These are phyloP conservation scores for Listronotus oregonensis DNA, from an alignment of 1,140 invertebrate species.

Conservation along the genomic window DNA sequence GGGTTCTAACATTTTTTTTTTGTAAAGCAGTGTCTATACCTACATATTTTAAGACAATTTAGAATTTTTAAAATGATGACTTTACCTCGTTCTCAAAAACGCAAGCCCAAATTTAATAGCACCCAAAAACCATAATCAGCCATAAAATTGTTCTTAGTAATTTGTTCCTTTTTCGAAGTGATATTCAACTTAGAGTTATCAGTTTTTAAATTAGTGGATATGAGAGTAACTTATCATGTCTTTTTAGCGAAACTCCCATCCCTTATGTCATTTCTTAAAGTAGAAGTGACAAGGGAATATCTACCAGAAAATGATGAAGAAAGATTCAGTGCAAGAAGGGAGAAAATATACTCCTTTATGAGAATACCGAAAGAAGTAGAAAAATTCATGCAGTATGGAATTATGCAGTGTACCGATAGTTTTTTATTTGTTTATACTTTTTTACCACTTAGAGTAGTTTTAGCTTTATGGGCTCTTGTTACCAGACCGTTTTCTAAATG, in stretches of 20 bases:
- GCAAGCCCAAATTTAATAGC: no score
- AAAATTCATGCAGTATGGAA: conserved; percentile 95
- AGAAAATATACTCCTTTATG: conserved; percentile 97
- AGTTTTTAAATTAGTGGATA: neutral
- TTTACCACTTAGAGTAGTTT: conserved; percentile 87
- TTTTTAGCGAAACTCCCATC: conserved; percentile 59
- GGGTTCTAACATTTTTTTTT: no score
- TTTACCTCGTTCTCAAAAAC: no score
- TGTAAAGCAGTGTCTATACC: no score
- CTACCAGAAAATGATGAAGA: conserved; percentile 92
- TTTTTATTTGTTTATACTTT: conserved; percentile 98
- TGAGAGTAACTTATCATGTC: conserved; percentile 11
- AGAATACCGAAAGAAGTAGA: conserved; percentile 93
- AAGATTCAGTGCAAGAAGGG: conserved; percentile 86
- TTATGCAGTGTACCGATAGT: conserved; percentile 97
- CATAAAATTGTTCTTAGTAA: no score
- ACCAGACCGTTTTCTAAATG: conserved; percentile 72
- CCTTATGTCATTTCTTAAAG: conserved; percentile 76
- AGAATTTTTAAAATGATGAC: no score
- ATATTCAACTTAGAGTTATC: no score
- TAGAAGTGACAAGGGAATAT: conserved; percentile 91
- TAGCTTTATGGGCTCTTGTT: conserved; percentile 82
- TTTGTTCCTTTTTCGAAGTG: no score
- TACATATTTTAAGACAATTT: no score
- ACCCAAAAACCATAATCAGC: no score